A percentile compares a stretch with the other conserved stretches of the same genome.
Evolutionary conservation across 1,140 invertebrate species (phyloP).

Genomic region (Cardiocondyla obscurior): DNA sequence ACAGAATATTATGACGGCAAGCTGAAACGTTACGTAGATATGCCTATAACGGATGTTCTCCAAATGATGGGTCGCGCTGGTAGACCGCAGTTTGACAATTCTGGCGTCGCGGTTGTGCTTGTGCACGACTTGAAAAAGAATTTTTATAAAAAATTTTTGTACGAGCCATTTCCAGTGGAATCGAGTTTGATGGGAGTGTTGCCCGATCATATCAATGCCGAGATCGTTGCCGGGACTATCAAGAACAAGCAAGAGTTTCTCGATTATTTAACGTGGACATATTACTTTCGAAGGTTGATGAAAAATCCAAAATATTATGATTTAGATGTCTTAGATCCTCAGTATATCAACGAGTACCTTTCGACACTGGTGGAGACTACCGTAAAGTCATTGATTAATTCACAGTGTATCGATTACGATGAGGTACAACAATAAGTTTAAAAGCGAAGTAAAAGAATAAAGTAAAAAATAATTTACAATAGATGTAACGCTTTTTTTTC

Average conservation of each 20-base stretch:
- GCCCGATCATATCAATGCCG: conserved; percentile 99
- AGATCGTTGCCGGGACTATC: conserved; percentile 97
- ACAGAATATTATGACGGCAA: conserved; percentile 99
- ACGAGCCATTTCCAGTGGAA: conserved; percentile 99
- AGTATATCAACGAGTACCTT: conserved; percentile 90
- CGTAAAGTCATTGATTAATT: conserved; percentile 88
- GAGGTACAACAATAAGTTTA: conserved; percentile 77
- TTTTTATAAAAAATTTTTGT: conserved; percentile 99
- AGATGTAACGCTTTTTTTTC: neutral
- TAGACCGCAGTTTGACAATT: conserved; percentile 97
- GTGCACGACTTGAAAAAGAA: conserved; percentile 99
- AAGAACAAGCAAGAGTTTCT: conserved; percentile 96
- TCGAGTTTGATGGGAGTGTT: conserved; percentile 96
- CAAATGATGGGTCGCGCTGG: conserved; percentile 99
- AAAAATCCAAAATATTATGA: conserved; percentile 98
- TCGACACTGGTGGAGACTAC: conserved; percentile 91
- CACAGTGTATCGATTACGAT: conserved; percentile 90
- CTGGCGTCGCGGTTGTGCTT: conserved; percentile 97
- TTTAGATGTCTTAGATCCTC: conserved; percentile 90
- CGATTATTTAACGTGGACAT: conserved; percentile 99
- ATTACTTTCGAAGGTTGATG: conserved; percentile 96
- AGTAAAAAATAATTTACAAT: neutral
- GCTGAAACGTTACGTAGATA: conserved; percentile 97
- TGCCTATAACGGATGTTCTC: conserved; percentile 99
- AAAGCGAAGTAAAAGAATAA: too few relatives aligned